Evolutionary conservation across 2,113 vertebrate species (phyloP).

Genomic region (Calidris pygmaea): DNA sequence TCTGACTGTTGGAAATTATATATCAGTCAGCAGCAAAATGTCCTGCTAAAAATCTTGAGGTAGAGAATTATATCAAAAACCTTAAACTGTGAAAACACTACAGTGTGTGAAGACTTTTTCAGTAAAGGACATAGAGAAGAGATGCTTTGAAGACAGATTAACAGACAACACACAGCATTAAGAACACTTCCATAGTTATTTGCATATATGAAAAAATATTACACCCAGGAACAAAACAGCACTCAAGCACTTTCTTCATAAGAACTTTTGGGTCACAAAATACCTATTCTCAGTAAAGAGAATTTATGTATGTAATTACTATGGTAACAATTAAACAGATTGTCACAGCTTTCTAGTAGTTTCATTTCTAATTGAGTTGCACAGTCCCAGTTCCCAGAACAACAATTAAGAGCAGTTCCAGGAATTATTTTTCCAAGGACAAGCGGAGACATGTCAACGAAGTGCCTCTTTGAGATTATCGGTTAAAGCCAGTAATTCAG

Average conservation of each 20-base stretch:
- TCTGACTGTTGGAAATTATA: background rate
- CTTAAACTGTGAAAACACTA: background rate
- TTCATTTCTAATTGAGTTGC: background rate
- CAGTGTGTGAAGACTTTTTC: background rate
- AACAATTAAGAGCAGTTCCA: background rate
- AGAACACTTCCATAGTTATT: background rate
- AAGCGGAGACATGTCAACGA: background rate
- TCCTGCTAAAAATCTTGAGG: background rate
- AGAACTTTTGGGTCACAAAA: background rate
- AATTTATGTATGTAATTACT: background rate
- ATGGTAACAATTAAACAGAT: background rate
- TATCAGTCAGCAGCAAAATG: background rate
- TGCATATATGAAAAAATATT: background rate
- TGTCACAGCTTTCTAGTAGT: background rate
- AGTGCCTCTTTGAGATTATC: background rate
- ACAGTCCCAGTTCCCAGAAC: background rate
- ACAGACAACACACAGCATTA: background rate
- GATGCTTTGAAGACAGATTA: background rate
- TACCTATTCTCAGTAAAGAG: background rate
- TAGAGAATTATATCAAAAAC: background rate
- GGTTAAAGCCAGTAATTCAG: background rate
- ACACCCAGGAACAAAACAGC: background rate
- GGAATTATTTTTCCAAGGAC: background rate
- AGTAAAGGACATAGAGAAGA: background rate
- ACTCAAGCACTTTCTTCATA: background rate